phyloP scores from a whole-genome alignment of 2,888 invertebrate genomes.

The Lobophora halterata region DNA sequence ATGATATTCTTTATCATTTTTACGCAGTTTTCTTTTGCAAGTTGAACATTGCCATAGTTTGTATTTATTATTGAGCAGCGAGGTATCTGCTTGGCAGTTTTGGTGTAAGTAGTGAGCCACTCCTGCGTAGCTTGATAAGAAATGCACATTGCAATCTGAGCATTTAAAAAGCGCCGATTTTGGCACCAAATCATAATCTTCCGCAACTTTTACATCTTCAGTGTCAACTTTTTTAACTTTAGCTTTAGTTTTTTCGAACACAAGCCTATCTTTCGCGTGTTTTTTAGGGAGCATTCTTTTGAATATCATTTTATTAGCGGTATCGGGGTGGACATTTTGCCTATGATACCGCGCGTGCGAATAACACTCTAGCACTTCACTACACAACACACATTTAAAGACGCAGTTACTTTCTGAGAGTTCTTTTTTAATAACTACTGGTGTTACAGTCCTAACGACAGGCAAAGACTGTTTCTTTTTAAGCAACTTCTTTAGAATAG shows the following conservation, averaged over 20 bases:
- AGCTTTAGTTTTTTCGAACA: constrained; percentile 5
- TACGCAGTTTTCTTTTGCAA: constrained; percentile 40
- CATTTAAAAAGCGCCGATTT: constrained; percentile 42
- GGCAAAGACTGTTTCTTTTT: too few relatives aligned
- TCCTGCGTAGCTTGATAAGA: constrained; percentile 30
- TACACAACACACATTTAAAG: constrained; percentile 27
- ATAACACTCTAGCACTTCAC: constrained; percentile 8
- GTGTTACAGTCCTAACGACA: too few relatives aligned
- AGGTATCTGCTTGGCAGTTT: background rate
- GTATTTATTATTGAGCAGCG: background rate
- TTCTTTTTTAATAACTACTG: constrained; percentile 2
- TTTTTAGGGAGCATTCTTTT: constrained; percentile 12
- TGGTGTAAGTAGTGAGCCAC: constrained; percentile 1
- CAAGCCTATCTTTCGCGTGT: constrained; percentile 7
- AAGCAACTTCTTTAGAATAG: constrained; percentile 8
- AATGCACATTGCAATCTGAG: constrained; percentile 37
- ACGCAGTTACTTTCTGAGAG: background rate
- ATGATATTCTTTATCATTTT: constrained; percentile 35
- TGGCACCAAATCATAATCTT: constrained; percentile 27
- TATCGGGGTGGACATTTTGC: constrained; percentile 9
- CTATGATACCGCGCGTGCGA: constrained; percentile 18
- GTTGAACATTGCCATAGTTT: background rate
- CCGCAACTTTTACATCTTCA: constrained; percentile 2
- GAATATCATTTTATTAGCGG: constrained; percentile 5
- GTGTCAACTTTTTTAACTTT: constrained; percentile 1